Evolutionary conservation across 2,113 vertebrate genomes (phyloP).

Genomic region (Ceyx melanurus): DNA sequence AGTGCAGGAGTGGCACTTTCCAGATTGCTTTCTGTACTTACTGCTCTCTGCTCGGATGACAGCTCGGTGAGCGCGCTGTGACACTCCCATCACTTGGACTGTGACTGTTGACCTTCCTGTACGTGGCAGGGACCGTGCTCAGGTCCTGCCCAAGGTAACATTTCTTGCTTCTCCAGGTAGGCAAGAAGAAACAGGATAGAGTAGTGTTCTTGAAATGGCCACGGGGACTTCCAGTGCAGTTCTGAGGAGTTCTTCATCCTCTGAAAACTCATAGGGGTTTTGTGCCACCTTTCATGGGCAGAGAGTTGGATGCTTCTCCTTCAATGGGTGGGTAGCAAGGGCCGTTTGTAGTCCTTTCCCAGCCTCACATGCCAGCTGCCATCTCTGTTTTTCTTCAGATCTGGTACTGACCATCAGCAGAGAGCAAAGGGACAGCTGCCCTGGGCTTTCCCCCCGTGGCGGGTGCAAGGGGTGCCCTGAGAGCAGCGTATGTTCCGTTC

Average conservation of each 20-base stretch:
- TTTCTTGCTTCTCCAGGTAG: background rate
- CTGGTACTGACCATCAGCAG: background rate
- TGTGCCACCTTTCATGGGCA: accelerated
- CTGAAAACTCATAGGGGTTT: background rate
- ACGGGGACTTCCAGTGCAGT: background rate
- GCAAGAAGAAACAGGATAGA: background rate
- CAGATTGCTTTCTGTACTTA: background rate
- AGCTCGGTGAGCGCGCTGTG: accelerated
- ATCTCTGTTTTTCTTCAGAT: background rate
- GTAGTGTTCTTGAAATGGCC: background rate
- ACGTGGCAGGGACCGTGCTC: background rate
- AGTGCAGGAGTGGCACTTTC: background rate
- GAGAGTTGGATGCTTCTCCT: background rate
- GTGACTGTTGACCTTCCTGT: background rate
- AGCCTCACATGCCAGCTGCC: accelerated
- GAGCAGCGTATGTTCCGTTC: background rate
- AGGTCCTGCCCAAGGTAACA: background rate
- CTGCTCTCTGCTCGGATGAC: accelerated
- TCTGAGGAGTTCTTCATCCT: background rate
- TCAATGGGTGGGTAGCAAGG: background rate
- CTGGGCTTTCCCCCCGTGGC: background rate
- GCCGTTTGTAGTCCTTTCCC: background rate
- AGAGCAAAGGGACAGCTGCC: accelerated
- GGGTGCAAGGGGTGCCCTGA: background rate
- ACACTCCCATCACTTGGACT: background rate